phyloP scores from a whole-genome alignment of 2,797 vertebrate species.

The Bradypodion ventrale region DNA sequence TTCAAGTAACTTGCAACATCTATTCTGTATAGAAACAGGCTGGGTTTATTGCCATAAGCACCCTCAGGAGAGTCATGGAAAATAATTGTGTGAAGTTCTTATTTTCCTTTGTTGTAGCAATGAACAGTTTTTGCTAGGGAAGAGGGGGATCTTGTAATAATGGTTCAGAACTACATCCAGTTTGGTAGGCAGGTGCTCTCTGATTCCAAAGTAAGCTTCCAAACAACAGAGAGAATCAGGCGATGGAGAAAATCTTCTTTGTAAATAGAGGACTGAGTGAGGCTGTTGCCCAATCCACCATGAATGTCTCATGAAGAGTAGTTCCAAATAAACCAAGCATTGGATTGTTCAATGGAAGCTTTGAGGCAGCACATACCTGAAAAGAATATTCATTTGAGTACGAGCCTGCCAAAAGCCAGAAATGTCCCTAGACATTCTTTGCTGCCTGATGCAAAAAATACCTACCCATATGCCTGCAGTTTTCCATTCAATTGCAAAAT shows the following conservation, averaged over 20 bases:
- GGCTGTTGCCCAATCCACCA: too few species aligned
- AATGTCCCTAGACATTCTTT: not conserved
- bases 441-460: not conserved
- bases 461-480: not conserved
- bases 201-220: not conserved
- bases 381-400: too few species aligned
- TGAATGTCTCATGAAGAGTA: not conserved
- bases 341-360: not conserved
- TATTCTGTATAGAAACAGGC: not conserved
- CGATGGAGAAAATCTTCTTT: not conserved
- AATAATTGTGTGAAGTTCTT: conserved; percentile 19
- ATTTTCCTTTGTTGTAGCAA: not conserved
- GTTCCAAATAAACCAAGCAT: not conserved
- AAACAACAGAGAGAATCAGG: not conserved
- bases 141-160: not conserved
- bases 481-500: not conserved
- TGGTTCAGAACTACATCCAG: not conserved
- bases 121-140: not conserved
- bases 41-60: conserved; percentile 2
- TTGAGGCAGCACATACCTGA: not conserved
- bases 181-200: not conserved
- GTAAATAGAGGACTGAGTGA: too few species aligned
- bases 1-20: conserved; percentile 11
- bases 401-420: not conserved
- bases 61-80: conserved; percentile 9